phyloP scores from a whole-genome alignment of 2,888 invertebrate genomes.

The Eristalis intricaria region DNA sequence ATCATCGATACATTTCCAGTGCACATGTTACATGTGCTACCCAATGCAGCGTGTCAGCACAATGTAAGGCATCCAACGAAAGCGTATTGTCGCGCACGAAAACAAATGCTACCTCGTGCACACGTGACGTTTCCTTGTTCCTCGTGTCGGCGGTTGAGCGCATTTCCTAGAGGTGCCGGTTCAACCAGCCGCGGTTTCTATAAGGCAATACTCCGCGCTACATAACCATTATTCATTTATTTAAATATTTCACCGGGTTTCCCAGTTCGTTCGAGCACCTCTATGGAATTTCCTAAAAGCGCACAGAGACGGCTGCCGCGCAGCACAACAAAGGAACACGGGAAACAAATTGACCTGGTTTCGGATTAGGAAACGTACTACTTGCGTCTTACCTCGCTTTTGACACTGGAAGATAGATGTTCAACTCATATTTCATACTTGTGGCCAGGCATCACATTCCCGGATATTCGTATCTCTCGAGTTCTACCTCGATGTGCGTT shows the following conservation, averaged over 20 bases:
- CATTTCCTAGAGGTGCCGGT: background rate
- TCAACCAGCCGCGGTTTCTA: background rate
- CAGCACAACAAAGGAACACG: background rate
- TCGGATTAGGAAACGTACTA: background rate
- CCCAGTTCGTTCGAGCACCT: background rate
- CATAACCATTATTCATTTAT: conserved; percentile 12
- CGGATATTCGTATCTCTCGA: background rate
- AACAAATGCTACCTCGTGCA: background rate
- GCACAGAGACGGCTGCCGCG: background rate
- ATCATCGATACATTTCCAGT: background rate
- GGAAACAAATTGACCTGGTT: background rate
- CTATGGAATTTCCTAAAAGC: background rate
- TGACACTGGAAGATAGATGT: background rate
- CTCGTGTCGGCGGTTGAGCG: background rate
- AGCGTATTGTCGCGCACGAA: background rate
- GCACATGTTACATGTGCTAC: background rate
- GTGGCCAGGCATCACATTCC: background rate
- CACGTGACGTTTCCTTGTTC: background rate
- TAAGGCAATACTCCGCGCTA: background rate
- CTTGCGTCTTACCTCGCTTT: background rate
- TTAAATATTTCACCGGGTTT: conserved; percentile 6
- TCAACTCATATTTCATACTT: background rate
- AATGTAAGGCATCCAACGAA: background rate
- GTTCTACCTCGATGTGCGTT: background rate
- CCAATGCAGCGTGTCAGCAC: background rate